A percentile compares a stretch with the other conserved stretches of the same genome.
Evolutionary conservation across 2,113 vertebrate species (phyloP).

Genomic region (Thunnus thynnus): DNA sequence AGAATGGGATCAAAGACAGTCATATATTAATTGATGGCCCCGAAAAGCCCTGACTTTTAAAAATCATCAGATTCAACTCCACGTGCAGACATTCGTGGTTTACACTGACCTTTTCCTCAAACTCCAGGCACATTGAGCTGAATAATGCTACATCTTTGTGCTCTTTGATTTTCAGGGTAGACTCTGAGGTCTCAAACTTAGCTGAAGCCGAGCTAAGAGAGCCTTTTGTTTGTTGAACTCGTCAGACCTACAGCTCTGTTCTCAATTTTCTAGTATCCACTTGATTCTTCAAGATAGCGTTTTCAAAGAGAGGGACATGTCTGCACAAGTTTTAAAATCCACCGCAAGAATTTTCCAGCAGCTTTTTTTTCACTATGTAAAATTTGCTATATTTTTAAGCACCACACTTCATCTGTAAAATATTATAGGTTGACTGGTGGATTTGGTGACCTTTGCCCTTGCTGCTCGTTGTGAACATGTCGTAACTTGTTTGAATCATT

Average conservation of each 20-base stretch:
- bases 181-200: constrained; percentile 55
- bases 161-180: constrained; percentile 61
- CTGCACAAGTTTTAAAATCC: constrained; percentile 13
- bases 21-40: constrained; percentile 14
- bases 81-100: constrained; percentile 75
- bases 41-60: constrained; percentile 73
- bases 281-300: constrained; percentile 34
- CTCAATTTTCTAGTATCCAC: constrained; percentile 32
- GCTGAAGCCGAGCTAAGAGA: constrained; percentile 62
- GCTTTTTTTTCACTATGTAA: not conserved
- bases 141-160: constrained; percentile 81
- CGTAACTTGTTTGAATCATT: constrained; percentile 2
- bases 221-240: constrained; percentile 72
- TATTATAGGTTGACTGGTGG: not conserved
- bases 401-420: not conserved
- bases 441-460: not conserved
- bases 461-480: not conserved
- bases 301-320: constrained; percentile 39
- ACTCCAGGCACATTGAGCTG: constrained; percentile 71
- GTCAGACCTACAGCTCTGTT: constrained; percentile 58
- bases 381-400: not conserved
- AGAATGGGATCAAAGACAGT: constrained; percentile 21
- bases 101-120: constrained; percentile 80
- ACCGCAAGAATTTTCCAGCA: not conserved
- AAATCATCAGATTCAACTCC: constrained; percentile 80